Base-by-base conservation (phyloP, 2,797 vertebrate species). In the Salmo trutta region DNA sequence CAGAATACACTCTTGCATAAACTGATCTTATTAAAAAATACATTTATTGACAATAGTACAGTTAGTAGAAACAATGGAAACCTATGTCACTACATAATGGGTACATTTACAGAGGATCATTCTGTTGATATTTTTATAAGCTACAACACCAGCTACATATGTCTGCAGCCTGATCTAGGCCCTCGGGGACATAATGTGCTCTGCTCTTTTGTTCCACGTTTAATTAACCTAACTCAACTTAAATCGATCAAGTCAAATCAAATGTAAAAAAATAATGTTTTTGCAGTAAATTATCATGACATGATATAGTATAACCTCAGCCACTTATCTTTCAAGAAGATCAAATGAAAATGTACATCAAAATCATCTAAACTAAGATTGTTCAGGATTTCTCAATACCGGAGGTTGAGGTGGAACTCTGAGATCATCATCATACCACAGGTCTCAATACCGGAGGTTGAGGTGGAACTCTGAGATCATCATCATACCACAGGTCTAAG, bases 31-130 rank as follows among this genome's bases (percentile, higher is more conserved):
- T 71, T 75, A 70, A 71, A 89, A 90, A 88, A 88, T 76, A 79
- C 54, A 77, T 90, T 86, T 85, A 88, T 86, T 86, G n/a, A 70
- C 53, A 77, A 81, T 75, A 78, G 68, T 81, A 74, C 77, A 81
- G 84, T 47, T 47, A 79, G 53, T 82, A 54, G n/a, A 52, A 85
- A 78, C 76, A 80, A 75, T 71, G 77, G 54, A 74, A 76, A 52
- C 64, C 36, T 21, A 68, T 52, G 64, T 73, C 53, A 64, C 17
- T 33, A 68, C 64, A 71, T 77, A 29, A 47, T 41, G 59, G 14
- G 31, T 72, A 68, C 65, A n/a, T 65, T 41, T 66, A 12, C 33
- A 74, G 75, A 75, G n/a, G 10, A 53, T 79, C 0, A 72, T 77
- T 51, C 75, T 75, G 56, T 53, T 53, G 73, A 75, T 76, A 64